Evolutionary conservation across 2,797 vertebrate species (phyloP), one percentile per base, ranked within the genome.

Genomic region (Rhinella marina): DNA sequence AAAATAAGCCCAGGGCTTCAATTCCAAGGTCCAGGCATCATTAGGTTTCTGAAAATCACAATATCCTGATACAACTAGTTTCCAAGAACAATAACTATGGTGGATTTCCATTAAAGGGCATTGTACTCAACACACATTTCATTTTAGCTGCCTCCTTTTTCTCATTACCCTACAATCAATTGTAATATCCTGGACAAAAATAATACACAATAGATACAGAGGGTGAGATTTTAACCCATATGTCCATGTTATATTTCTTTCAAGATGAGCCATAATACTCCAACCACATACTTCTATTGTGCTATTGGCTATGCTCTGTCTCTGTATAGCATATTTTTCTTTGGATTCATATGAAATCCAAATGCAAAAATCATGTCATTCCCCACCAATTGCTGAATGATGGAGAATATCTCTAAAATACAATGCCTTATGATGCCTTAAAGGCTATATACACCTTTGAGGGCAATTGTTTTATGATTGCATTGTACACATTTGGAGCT

Each of bases 1-100:
- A 76, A 84, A 84, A 84, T 75, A 75, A 48, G 56, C 70, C 82
- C 52, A 61, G 54, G 68, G 70, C 70, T n/a, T 75, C 21, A 48
- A 75, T 61, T 84, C 11, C 12, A 19, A 61, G 70, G 29, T 27
- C 14, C 54, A 27, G 27, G 56, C 82, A 84, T 76, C 52, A 75
- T 84, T 84, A 84, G 48, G 19, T 75, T 61, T 84, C 56, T 25
- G 57, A 21, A 75, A 75, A 48, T 72, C 19, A 75, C 29, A 25
- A 59, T 59, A 25, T 84, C 72, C 54, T 23, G 13, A 81, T 81
- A 11, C 19, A 80, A 57, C 27, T 80, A 59, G 57, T 29, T 61
- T 81, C 78, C 56, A 61, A 62, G 59, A 41, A 19, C 27, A 81
- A 61, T 17, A 27, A 56, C 7, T 32, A 61, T 48, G 57, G 56